These are phyloP conservation scores for Anomalospiza imberbis DNA, from an alignment of 2,797 vertebrate species.

Conservation along the genomic window DNA sequence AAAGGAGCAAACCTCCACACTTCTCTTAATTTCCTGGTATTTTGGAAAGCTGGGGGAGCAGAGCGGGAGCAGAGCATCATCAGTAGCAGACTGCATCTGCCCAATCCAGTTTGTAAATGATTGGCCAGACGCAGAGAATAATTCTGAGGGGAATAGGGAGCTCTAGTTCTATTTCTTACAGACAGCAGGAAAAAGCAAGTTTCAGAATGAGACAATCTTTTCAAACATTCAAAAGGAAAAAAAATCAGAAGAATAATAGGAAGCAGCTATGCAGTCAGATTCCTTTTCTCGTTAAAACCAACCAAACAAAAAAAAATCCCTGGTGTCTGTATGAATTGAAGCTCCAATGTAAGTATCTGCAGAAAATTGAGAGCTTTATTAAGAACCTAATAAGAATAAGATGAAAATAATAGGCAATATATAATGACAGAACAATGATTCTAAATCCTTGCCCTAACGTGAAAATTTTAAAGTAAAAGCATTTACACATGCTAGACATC, in stretches of 20 bases:
- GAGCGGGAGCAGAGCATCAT: fast-evolving
- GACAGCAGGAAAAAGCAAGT: background rate
- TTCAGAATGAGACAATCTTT: conserved; percentile 23
- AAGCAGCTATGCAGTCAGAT: background rate
- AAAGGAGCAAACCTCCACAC: background rate
- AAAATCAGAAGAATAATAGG: conserved; percentile 29
- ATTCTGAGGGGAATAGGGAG: background rate
- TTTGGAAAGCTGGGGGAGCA: fast-evolving
- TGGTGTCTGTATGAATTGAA: conserved; percentile 34
- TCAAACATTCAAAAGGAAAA: conserved; percentile 24
- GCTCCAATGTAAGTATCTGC: background rate
- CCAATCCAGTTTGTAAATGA: background rate
- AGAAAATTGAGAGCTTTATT: conserved; percentile 48
- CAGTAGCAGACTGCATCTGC: background rate
- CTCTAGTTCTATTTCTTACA: background rate
- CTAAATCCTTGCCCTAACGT: conserved; percentile 50
- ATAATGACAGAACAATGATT: conserved; percentile 29
- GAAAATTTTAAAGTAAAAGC: conserved; percentile 49
- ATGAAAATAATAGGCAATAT: conserved; percentile 38
- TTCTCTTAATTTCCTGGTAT: background rate
- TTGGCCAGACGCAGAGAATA: background rate
- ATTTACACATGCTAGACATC: conserved; percentile 12
- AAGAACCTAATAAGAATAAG: conserved; percentile 37
- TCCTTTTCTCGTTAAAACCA: conserved; percentile 20
- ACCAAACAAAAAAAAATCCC: background rate